Percentiles rank a stretch among this genome's conserved stretches.
These are phyloP conservation scores for Bembecia ichneumoniformis DNA, from an alignment of 2,888 invertebrate genomes.

Conservation along the genomic window DNA sequence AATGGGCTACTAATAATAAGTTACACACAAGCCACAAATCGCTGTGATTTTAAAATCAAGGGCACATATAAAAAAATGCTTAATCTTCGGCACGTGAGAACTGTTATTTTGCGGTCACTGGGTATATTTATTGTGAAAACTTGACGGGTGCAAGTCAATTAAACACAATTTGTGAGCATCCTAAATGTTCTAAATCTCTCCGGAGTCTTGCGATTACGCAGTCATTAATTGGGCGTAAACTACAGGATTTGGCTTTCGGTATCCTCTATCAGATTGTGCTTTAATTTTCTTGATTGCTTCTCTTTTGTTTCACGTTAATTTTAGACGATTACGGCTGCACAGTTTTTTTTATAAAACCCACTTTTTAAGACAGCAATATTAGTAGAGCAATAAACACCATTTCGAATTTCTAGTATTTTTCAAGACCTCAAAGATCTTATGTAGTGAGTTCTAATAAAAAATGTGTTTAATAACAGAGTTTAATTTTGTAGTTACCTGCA, in stretches of 20 bases:
- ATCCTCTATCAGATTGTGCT: slow-evolving; percentile 10
- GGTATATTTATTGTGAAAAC: slow-evolving; percentile 37
- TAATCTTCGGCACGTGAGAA: slow-evolving; percentile 28
- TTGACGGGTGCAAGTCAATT: slow-evolving; percentile 51
- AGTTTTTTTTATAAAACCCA: not conserved
- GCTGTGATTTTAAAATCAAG: not conserved
- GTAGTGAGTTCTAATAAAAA: no score
- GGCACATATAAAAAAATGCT: not conserved
- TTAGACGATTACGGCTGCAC: slow-evolving; percentile 8
- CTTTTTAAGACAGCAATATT: no score
- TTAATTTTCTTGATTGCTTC: slow-evolving; percentile 15
- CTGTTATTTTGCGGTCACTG: slow-evolving; percentile 50
- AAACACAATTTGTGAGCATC: slow-evolving; percentile 36
- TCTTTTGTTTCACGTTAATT: slow-evolving; percentile 18
- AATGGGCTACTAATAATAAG: no score
- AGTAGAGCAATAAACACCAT: no score
- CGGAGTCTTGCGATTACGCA: slow-evolving; percentile 26
- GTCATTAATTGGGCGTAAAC: slow-evolving; percentile 62
- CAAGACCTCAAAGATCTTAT: no score
- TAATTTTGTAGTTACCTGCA: no score
- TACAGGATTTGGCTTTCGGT: slow-evolving; percentile 29
- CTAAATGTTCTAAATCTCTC: slow-evolving; percentile 20
- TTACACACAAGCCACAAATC: no score
- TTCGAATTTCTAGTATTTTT: no score
- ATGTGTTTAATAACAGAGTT: no score